Evolutionary conservation across 2,113 vertebrate species (phyloP), one percentile per base, ranked within the genome.

Genomic region (Pyxicephalus adspersus): DNA sequence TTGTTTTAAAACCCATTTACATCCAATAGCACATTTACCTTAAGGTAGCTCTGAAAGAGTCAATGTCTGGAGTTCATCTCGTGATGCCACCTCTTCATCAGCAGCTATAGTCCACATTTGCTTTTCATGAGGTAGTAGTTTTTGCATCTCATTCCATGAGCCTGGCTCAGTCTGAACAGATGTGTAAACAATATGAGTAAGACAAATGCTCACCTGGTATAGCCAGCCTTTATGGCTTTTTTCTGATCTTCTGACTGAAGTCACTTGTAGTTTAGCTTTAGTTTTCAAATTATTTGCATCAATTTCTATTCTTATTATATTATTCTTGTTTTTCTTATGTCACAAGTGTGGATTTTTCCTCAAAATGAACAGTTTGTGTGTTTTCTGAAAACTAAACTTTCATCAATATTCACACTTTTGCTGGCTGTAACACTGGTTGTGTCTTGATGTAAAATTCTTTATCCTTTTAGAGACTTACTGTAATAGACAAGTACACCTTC

Each of bases 111-210:
- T 67, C 73, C 81, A 31, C 63, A 29, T 84, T 87, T 85, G 75
- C 66, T 85, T 84, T 82, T 0, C 13, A 84, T 82, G 82, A 81
- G 74, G 76, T 92, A 87, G 89, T 85, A 92, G 92, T 91, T 87
- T 87, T 87, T 89, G 85, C 20, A 60, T 60, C 11, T 2, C 58
- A 22, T 60, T 22, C 58, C 58, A 60, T 60, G 58, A n/a, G 7
- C 20, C 58, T 60, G 58, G 20, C 15, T 60, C 57, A 20, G 57
- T 18, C 57, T 60, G 3, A n/a, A 60, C 16, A n/a, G 58, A 18
- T 60, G 23, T 1, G 58, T 22, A n/a, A 60, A 22, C 57, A 13
- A 2, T n/a, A 60, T n/a, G n/a, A n/a, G n/a, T 60, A 60, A 60
- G 20, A 60, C 15, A 60, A 22, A 60, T 20, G 58, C 23, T 60